Conservation (phyloP, 2,113 vertebrate genomes). For the Petrocephalus microphthalmus region DNA sequence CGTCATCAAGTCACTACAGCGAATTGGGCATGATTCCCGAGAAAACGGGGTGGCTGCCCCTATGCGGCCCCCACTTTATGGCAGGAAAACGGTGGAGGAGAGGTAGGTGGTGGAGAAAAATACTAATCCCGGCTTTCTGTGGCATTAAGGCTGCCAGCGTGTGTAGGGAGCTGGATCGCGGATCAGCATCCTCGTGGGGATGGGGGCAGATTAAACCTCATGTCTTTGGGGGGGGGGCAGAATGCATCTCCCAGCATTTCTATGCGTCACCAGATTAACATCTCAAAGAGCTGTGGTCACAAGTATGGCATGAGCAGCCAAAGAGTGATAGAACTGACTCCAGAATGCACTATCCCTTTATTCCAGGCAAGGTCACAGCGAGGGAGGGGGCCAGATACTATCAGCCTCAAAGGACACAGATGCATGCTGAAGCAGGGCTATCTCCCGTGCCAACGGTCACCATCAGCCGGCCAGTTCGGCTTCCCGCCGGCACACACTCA, state of each 20-base stretch:
- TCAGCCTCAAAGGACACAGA: not conserved
- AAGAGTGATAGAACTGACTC: not conserved
- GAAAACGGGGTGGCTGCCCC: not conserved
- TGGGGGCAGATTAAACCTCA: not conserved
- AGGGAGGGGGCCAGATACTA: not conserved
- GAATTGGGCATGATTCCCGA: not conserved
- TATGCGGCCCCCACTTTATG: not conserved
- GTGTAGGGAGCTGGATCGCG: not conserved
- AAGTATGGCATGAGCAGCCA: not conserved
- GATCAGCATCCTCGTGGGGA: not conserved
- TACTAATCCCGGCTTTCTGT: not conserved
- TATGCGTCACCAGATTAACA: not conserved
- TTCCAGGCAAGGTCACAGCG: not conserved
- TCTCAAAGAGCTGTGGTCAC: not conserved
- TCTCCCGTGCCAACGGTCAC: not conserved
- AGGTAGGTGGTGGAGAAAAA: constrained; percentile 1
- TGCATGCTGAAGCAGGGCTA: not conserved
- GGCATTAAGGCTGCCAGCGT: not conserved
- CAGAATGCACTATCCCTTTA: not conserved
- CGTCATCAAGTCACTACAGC: not conserved
- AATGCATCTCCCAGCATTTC: not conserved
- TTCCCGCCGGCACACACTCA: not conserved
- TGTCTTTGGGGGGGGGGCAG: not conserved
- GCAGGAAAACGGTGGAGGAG: not conserved
- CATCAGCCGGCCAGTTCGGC: not conserved